Evolutionary conservation across 2,888 invertebrate species (phyloP).

Genomic region (Hypselothyrea guttata): DNA sequence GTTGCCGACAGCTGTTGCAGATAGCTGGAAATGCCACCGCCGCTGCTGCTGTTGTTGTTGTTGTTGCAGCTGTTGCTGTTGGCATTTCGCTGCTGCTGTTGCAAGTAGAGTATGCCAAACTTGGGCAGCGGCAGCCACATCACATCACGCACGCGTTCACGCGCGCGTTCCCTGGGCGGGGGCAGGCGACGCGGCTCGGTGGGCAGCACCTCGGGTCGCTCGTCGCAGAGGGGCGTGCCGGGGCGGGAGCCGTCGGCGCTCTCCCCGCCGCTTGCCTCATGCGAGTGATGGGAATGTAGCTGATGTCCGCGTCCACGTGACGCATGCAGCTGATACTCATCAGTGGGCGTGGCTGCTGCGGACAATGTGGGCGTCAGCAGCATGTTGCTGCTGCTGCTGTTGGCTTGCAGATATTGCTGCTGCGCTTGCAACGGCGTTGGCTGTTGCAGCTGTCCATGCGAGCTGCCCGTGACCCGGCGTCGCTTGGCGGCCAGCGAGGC

Average conservation of each 20-base stretch:
- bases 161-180: conserved; percentile 83
- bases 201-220: conserved; percentile 88
- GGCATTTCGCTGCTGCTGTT: conserved; percentile 76
- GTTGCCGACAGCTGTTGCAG: conserved; percentile 48
- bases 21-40: conserved; percentile 37
- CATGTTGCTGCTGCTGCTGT: conserved; percentile 33
- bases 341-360: conserved; percentile 67
- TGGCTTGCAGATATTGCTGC: conserved; percentile 43
- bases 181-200: conserved; percentile 89
- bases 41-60: not conserved
- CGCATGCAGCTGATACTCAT: conserved; percentile 81
- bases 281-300: conserved; percentile 83
- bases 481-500: conserved; percentile 83
- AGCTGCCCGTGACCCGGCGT: conserved; percentile 82
- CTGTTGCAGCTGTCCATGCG: conserved; percentile 45
- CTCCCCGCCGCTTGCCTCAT: conserved; percentile 84
- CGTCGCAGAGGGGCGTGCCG: conserved; percentile 93
- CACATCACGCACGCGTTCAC: conserved; percentile 85
- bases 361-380: conserved; percentile 30
- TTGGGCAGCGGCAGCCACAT: conserved; percentile 93
- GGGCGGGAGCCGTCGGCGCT: conserved; percentile 89
- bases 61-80: conserved; percentile 6
- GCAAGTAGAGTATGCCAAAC: conserved; percentile 89
- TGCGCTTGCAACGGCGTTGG: conserved; percentile 51
- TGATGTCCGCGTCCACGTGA: conserved; percentile 83